Base-by-base conservation (phyloP, 30 jellyfish, hydroid and myxozoan genomes). In the Hydractinia echinata region DNA sequence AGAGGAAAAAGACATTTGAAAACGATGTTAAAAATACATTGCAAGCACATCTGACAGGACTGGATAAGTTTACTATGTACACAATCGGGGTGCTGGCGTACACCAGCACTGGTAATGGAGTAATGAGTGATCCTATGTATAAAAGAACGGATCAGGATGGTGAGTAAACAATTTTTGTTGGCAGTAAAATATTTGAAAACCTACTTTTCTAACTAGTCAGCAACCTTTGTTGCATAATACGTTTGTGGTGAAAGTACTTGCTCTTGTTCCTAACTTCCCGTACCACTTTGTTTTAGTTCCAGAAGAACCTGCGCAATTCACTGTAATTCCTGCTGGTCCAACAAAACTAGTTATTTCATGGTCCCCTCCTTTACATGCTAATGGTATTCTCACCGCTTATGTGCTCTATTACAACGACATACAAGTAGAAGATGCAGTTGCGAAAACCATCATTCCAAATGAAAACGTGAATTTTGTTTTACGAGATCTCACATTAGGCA, bases 271-370 rank as follows among this genome's bases (percentile, higher is more conserved):
- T 58, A 58, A 58, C 69, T 11, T 58, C 15, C 18, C 19, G 5
- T 64, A 8, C 74, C 44, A 30, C 39, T 64, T 51, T 64, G 1
- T 13, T 49, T 61, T 82, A 92, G 98, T 71, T n/a, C 98, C 98
- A 53, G 95, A 91, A 3, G 88, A 91, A 16, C 98, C 98, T 15
- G 87, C 84, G 73, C 83, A 79, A 54, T 80, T 92, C 71, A 83
- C 89, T 10, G 95, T 96, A 6, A 88, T 88, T 19, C 94, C 98
- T 48, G 95, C 98, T 7, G 78, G 95, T 48, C 98, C 98, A 10
- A 77, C 84, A 56, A 89, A 92, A 77, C 81, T 92, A 55, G 53
- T 87, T 69, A 92, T 92, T 76, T 86, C 98, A 55, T 92, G 98
- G 98, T 66, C 79, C 44, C 85, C 81, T 67, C 98, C 98, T 20